Percentiles rank a stretch among this genome's conserved stretches.
These are phyloP conservation scores for Polyommatus icarus DNA, from an alignment of 2,888 invertebrate species.

Conservation along the genomic window DNA sequence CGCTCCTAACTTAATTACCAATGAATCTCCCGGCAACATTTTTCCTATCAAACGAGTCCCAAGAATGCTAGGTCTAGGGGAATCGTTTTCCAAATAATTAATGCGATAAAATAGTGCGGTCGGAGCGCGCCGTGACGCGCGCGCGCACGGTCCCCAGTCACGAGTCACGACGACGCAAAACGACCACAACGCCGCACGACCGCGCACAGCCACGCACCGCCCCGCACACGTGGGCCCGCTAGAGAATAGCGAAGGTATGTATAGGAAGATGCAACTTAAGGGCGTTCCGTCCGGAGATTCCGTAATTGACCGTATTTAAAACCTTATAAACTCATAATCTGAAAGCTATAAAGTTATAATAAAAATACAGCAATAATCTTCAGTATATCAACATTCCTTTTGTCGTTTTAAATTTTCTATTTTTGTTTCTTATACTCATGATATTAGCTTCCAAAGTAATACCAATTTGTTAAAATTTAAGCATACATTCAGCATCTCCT, in stretches of 20 bases:
- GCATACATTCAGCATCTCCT: too few species aligned
- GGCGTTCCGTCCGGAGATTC: too few species aligned
- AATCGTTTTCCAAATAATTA: conserved; percentile 79
- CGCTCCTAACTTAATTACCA: not conserved
- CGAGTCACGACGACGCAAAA: conserved; percentile 74
- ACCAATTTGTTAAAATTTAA: too few species aligned
- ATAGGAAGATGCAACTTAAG: not conserved
- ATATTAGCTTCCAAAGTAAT: too few species aligned
- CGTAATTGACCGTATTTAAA: too few species aligned
- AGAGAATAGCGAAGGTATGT: not conserved
- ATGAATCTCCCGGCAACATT: conserved; percentile 36
- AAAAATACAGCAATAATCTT: too few species aligned
- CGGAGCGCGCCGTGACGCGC: conserved; percentile 74
- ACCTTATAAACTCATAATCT: too few species aligned
- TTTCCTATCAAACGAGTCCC: conserved; percentile 63
- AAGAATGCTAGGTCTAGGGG: conserved; percentile 66
- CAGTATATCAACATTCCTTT: too few species aligned
- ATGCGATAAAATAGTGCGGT: conserved; percentile 79
- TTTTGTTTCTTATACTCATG: too few species aligned
- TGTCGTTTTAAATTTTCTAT: too few species aligned
- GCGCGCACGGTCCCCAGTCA: conserved; percentile 77
- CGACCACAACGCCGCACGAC: conserved; percentile 64
- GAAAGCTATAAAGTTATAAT: too few species aligned
- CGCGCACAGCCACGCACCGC: conserved; percentile 51
- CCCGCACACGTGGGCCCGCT: not conserved